Evolutionary conservation across 1,140 invertebrate species (phyloP).

Genomic region (Trichonephila clavipes): DNA sequence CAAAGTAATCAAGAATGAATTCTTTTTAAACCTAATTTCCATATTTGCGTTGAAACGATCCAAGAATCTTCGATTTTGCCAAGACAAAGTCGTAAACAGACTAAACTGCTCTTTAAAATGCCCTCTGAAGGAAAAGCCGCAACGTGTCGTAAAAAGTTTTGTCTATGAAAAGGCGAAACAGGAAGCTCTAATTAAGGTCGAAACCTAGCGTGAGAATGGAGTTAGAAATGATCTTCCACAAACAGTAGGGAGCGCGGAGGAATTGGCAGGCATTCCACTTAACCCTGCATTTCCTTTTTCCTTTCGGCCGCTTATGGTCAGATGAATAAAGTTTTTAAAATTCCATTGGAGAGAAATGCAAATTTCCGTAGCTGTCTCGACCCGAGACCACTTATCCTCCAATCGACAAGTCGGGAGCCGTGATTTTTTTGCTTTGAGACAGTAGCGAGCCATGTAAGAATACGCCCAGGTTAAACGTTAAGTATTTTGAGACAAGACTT

Average conservation of each 20-base stretch:
- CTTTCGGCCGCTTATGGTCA: background rate
- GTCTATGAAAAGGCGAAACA: slow-evolving; percentile 70
- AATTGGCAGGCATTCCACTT: slow-evolving; percentile 9
- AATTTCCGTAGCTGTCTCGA: background rate
- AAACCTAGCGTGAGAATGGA: slow-evolving; percentile 66
- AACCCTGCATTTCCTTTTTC: slow-evolving; percentile 30
- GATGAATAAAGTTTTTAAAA: background rate
- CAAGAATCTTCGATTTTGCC: background rate
- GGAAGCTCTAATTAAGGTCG: slow-evolving; percentile 70
- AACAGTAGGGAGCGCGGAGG: slow-evolving; percentile 36
- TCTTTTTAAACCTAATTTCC: background rate
- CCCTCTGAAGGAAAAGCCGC: slow-evolving; percentile 9
- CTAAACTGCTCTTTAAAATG: background rate
- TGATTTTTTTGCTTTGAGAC: too few species aligned
- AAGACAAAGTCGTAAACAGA: slow-evolving; percentile 12
- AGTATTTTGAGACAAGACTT: background rate
- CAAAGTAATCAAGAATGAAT: background rate
- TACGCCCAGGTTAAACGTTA: background rate
- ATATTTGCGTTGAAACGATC: background rate
- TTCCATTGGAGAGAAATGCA: slow-evolving; percentile 2
- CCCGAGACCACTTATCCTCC: background rate
- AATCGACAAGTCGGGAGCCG: background rate
- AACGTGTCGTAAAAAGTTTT: slow-evolving; percentile 61
- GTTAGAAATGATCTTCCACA: slow-evolving; percentile 58
- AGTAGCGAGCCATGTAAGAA: background rate